Conservation (phyloP, 2,888 invertebrate species). For the Paralinhomoeus sp. region DNA sequence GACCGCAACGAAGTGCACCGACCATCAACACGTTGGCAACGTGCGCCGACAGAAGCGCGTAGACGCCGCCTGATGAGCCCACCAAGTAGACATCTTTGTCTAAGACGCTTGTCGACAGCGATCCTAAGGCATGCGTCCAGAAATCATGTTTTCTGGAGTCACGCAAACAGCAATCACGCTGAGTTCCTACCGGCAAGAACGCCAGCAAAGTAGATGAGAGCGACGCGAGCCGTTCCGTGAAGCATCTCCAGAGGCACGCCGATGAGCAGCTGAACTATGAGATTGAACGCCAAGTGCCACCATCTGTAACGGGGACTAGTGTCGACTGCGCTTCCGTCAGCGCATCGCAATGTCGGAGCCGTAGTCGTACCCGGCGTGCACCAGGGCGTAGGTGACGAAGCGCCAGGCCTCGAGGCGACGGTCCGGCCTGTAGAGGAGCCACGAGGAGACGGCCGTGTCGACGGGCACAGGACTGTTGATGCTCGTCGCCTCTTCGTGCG, state of each 20-base stretch:
- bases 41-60: constrained; percentile 58
- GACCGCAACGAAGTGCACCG: constrained; percentile 8
- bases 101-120: constrained; percentile 41
- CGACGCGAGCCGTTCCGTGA: constrained; percentile 48
- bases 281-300: constrained; percentile 53
- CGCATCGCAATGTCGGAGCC: too few relatives aligned
- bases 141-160: neutral
- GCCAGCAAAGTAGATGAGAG: constrained; percentile 47
- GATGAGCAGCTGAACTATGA: constrained; percentile 71
- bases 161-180: neutral
- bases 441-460: constrained; percentile 47
- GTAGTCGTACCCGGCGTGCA: constrained; percentile 71
- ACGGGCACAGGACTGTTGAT: constrained; percentile 66
- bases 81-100: constrained; percentile 41
- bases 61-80: constrained; percentile 68
- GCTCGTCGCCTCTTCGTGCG: constrained; percentile 37
- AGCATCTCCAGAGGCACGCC: constrained; percentile 78
- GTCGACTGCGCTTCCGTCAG: too few relatives aligned
- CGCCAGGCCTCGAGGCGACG: constrained; percentile 50
- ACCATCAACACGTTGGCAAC: constrained; percentile 51
- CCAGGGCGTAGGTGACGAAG: constrained; percentile 73
- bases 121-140: constrained; percentile 25
- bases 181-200: constrained; percentile 37
- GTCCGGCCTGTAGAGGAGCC: too few relatives aligned
- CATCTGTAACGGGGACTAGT: constrained; percentile 27